phyloP scores from a whole-genome alignment of 2,797 vertebrate species.

The Neosalanx taihuensis region DNA sequence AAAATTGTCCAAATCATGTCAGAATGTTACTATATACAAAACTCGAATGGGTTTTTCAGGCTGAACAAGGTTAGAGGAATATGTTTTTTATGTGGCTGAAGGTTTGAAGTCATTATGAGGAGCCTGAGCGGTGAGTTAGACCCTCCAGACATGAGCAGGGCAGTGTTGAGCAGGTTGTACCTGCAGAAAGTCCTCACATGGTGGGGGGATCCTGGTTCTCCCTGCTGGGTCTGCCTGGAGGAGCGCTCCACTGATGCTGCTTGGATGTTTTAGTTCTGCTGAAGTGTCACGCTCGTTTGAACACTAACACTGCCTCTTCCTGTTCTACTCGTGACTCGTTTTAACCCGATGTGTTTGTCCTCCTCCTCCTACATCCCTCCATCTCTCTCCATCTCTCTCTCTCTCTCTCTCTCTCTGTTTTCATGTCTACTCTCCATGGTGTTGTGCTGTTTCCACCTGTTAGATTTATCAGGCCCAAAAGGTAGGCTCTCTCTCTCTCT shows the following conservation, averaged over 20 bases:
- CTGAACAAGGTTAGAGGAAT: not conserved
- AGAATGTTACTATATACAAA: not conserved
- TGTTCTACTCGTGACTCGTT: not conserved
- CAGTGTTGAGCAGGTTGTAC: not conserved
- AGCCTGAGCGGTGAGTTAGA: no score
- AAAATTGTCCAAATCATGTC: not conserved
- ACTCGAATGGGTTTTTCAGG: not conserved
- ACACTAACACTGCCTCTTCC: not conserved
- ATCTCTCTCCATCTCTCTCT: slow-evolving; percentile 17
- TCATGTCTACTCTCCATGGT: slow-evolving; percentile 14
- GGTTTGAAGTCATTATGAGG: no score
- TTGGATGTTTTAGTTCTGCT: no score
- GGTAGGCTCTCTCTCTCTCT: slow-evolving; percentile 70
- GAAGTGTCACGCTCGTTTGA: not conserved
- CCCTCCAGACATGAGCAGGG: not conserved
- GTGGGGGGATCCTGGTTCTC: not conserved
- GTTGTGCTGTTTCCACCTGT: slow-evolving; percentile 30
- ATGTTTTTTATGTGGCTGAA: no score
- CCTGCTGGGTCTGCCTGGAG: not conserved
- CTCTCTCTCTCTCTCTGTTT: slow-evolving; percentile 17
- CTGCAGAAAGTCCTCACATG: not conserved
- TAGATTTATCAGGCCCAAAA: slow-evolving; percentile 91
- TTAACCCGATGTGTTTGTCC: slow-evolving; percentile 6
- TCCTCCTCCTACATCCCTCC: slow-evolving; percentile 28
- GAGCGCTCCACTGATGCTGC: no score